A percentile compares a stretch with the other conserved stretches of the same genome.
Conservation (phyloP, 1,140 invertebrate genomes). For the Orussus abietinus region DNA sequence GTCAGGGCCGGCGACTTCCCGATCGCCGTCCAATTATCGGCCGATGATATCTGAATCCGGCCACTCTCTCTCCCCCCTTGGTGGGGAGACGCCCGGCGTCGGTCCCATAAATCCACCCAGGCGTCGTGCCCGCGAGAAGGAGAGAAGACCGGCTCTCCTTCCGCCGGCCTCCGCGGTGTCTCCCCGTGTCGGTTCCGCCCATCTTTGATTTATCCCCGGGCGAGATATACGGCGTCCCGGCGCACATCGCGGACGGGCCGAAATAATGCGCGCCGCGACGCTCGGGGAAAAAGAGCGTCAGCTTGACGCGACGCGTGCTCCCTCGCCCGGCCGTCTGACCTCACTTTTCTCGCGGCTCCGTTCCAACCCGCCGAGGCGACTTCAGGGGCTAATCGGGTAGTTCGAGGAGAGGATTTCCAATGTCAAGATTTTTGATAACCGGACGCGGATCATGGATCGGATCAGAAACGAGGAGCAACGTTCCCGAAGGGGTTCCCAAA, state of each 20-base stretch:
- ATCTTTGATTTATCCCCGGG: conserved; percentile 39
- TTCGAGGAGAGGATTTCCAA: too few species aligned
- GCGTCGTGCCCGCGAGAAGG: conserved; percentile 37
- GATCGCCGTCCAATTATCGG: conserved; percentile 32
- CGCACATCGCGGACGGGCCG: too few species aligned
- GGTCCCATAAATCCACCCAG: conserved; percentile 42
- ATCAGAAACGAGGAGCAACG: too few species aligned
- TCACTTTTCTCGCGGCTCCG: too few species aligned
- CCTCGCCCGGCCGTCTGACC: conserved; percentile 1
- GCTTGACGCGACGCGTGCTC: conserved; percentile 15
- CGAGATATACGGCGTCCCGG: conserved; percentile 32
- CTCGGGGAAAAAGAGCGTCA: conserved; percentile 18
- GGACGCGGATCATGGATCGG: too few species aligned
- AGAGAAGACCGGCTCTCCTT: conserved; percentile 37
- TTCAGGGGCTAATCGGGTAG: too few species aligned
- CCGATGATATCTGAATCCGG: conserved; percentile 29
- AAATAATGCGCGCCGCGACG: conserved; percentile 6
- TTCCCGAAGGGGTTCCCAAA: too few species aligned
- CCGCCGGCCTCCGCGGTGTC: conserved; percentile 48
- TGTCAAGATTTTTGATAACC: too few species aligned
- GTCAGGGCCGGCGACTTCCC: too few species aligned
- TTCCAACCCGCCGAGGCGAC: too few species aligned
- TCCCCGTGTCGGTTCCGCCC: conserved; percentile 45
- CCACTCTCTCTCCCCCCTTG: conserved; percentile 4
- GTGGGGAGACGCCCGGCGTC: conserved; percentile 11